phyloP scores from a whole-genome alignment of 2,888 invertebrate genomes.

The Diaphora mendica region DNA sequence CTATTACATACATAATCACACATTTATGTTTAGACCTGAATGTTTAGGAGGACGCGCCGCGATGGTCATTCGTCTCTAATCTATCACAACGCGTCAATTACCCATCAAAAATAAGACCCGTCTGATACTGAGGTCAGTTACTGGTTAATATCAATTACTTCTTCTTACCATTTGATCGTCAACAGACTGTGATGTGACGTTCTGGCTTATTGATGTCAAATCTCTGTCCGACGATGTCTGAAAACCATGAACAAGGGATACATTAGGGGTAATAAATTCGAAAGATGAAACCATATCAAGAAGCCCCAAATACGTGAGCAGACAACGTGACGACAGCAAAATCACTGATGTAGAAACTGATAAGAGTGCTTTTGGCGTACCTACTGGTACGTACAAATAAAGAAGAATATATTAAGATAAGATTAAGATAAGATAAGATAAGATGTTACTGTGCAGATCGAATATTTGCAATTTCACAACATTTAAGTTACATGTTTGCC shows the following conservation, averaged over 20 bases:
- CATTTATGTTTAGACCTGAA: not conserved
- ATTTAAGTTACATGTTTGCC: not conserved
- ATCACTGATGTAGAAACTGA: not conserved
- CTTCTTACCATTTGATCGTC: conserved; percentile 34
- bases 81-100: not conserved
- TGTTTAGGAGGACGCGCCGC: not conserved
- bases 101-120: not conserved
- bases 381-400: too few species aligned
- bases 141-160: not conserved
- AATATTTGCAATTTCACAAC: not conserved
- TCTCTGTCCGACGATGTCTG: conserved; percentile 20
- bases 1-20: not conserved
- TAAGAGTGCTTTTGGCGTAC: not conserved
- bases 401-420: too few species aligned
- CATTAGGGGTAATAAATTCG: not conserved
- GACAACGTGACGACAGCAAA: not conserved
- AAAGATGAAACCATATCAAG: not conserved
- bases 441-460: not conserved
- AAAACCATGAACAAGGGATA: conserved; percentile 25
- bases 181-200: conserved; percentile 22
- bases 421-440: too few species aligned
- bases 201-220: conserved; percentile 18
- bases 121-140: not conserved
- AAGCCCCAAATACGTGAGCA: not conserved
- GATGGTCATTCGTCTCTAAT: not conserved